These are phyloP conservation scores for Gephyroberyx darwinii DNA, from an alignment of 2,797 vertebrate genomes.

Conservation along the genomic window DNA sequence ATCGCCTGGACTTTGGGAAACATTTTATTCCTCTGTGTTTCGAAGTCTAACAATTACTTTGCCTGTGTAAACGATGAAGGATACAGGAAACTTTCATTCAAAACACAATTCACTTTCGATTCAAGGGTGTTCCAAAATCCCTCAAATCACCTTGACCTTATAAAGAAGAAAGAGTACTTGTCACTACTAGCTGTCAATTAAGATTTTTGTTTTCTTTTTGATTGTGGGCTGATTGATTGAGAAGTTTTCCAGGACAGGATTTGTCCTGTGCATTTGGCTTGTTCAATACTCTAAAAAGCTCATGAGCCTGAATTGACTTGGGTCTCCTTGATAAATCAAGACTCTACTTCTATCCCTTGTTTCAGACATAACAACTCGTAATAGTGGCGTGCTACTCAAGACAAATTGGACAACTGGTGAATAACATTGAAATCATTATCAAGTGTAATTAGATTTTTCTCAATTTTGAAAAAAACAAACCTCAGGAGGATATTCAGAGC, in stretches of 20 bases:
- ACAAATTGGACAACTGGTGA: slow-evolving; percentile 1
- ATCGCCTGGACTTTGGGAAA: slow-evolving; percentile 14
- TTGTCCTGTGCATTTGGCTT: slow-evolving; percentile 27
- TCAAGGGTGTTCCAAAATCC: slow-evolving; percentile 27
- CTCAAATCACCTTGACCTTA: slow-evolving; percentile 41
- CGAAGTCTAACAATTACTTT: slow-evolving; percentile 29
- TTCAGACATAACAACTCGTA: background rate
- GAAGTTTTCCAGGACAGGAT: slow-evolving; percentile 39
- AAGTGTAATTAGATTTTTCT: background rate
- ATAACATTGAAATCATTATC: slow-evolving; percentile 10
- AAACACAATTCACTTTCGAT: background rate
- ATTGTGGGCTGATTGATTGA: slow-evolving; percentile 32
- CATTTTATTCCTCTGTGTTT: slow-evolving; percentile 10
- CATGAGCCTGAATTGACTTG: slow-evolving; percentile 21
- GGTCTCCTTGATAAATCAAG: slow-evolving; percentile 9
- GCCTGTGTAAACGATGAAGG: background rate
- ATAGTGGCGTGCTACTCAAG: background rate
- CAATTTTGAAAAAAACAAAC: background rate
- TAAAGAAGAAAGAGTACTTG: slow-evolving; percentile 22
- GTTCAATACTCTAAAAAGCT: slow-evolving; percentile 9
- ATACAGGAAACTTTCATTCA: no score
- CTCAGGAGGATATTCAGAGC: background rate
- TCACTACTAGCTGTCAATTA: slow-evolving; percentile 37
- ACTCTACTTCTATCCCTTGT: background rate
- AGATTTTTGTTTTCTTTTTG: slow-evolving; percentile 21